These are phyloP conservation scores for Stegodyphus dumicola DNA, from an alignment of 1,140 invertebrate species.

Conservation along the genomic window DNA sequence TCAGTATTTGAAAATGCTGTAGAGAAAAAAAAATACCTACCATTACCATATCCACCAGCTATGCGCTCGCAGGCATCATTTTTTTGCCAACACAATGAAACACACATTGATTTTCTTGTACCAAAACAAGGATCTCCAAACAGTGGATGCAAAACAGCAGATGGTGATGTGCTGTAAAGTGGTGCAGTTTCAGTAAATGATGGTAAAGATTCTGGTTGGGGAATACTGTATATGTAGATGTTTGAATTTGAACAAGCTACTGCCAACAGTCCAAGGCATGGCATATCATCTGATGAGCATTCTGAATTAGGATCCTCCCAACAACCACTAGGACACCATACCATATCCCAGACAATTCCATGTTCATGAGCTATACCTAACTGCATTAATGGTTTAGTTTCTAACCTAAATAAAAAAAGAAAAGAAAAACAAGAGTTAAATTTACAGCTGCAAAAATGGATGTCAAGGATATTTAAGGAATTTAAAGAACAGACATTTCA, in stretches of 20 bases:
- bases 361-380: constrained; percentile 75
- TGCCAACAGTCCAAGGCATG: constrained; percentile 76
- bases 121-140: not conserved
- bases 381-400: constrained; percentile 67
- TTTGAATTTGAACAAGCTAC: constrained; percentile 75
- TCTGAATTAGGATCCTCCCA: constrained; percentile 11
- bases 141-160: constrained; percentile 8
- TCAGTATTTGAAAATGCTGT: not conserved
- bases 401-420: not conserved
- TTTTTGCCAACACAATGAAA: constrained; percentile 7
- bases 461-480: too few relatives aligned
- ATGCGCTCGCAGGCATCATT: not conserved
- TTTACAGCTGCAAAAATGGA: too few relatives aligned
- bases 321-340: constrained; percentile 81
- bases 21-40: constrained; percentile 5
- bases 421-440: too few relatives aligned
- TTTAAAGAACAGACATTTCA: too few relatives aligned
- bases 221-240: constrained; percentile 72
- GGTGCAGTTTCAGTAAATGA: not conserved
- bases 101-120: not conserved
- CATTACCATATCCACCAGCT: constrained; percentile 43
- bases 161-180: not conserved
- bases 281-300: not conserved
- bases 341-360: constrained; percentile 77
- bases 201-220: not conserved